Base-by-base conservation (phyloP, 2,113 vertebrate species). In the Phyllopteryx taeniolatus region DNA sequence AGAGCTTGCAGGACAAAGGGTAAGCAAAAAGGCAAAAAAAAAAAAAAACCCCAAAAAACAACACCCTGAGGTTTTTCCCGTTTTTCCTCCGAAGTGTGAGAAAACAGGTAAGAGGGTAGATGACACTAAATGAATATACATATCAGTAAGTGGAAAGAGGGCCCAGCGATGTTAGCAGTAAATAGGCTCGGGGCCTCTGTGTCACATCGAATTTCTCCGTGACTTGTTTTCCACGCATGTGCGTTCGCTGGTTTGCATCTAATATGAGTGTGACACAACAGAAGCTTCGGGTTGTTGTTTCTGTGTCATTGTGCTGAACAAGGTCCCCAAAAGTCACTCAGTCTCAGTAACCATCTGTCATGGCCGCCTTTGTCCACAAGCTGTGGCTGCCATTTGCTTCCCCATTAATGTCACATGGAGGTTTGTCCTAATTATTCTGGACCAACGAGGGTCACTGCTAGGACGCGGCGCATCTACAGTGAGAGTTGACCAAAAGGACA, bases 271-370 rank as follows among this genome's bases (percentile, higher is more conserved):
- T 72, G 73, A 79, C 74, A 79, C 74, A 77, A 63, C 78, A 70
- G 62, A 77, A 77, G 83, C 89, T 75, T 70, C 75, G 73, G 79
- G 59, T 75, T 75, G 53, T 71, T 76, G 70, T 71, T 73, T 77
- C 61, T 39, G 73, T 78, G 73, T 73, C 74, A 44, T 71, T 64
- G 67, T 82, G 84, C 87, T 85, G 83, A 87, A 75, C 81, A 76
- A 56, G 82, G 76, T 70, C 59, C 85, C 79, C 79, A 74, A 72
- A 79, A 79, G 81, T 79, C 82, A 71, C 75, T 76, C 51, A 71
- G 73, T 85, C 76, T 42, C 80, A 74, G 68, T 9, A 73, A 72
- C 91, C 90, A 91, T 91, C 89, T 92, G 90, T 81, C 80, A 31
- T 75, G 46, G 76, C 79, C 80, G 67, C 82, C 79, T 86, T 80